Evolutionary conservation across 2,888 invertebrate species (phyloP), one percentile per base, ranked within the genome.

Genomic region (Dyspetes luteomarginatus): DNA sequence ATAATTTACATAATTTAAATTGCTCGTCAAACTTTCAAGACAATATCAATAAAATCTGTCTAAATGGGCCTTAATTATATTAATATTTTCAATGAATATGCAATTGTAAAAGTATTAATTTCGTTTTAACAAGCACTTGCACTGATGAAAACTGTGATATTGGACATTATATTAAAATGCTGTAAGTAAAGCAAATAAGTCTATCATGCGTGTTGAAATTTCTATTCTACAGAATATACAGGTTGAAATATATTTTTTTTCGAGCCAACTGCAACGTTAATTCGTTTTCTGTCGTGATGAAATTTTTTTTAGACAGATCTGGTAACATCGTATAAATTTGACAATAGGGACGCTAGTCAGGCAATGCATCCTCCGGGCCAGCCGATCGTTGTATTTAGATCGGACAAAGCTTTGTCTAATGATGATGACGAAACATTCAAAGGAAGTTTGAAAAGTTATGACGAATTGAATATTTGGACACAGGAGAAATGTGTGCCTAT

Each of bases 401-500:
- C 97, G 0, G 97, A 97, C 89, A 95, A 95, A 84, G 96, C 96
- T 22, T 92, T 95, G 1, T 96, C 97, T 0, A 95, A 95, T 67
- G 97, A 97, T 83, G 94, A 95, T 26, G 97, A 97, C 89, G 97
- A 97, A 91, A 97, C 97, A 0, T 98, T 94, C 90, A 94, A 92
- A n/a, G 97, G 97, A 4, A 95, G 95, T 71, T 90, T 96, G 50
- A 92, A 92, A 4, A 96, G 94, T 89, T 97, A 96, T 87, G 98
- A 98, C 88, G 97, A 97, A 85, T 90, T 99, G n/a, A 95, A 96
- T 88, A 94, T 95, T 78, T 99, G 99, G 99, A 94, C 96, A 0
- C 95, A 96, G 81, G 97, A 98, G 85, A 97, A 97, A 90, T 99
- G 99, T 92, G 97, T 99, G 45, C 99, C 99, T 0, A 93, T 99